Evolutionary conservation across 2,113 vertebrate species (phyloP).

Genomic region (Phalacrocorax brasilianus): DNA sequence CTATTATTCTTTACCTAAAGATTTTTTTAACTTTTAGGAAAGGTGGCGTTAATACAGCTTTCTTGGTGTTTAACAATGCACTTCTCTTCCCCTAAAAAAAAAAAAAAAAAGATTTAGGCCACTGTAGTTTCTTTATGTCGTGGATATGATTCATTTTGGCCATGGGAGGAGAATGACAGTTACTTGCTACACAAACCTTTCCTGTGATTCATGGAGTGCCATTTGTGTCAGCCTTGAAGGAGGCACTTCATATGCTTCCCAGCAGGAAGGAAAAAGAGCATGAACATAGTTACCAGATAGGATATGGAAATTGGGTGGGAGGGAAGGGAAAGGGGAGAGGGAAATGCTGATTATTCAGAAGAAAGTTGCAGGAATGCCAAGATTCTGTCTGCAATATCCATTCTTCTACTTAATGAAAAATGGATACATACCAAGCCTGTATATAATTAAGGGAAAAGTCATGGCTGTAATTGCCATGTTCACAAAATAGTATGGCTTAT

Average conservation of each 20-base stretch:
- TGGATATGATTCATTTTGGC: constrained; percentile 54
- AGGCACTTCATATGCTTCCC: constrained; percentile 33
- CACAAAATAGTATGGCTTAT: constrained; percentile 13
- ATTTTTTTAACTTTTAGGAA: neutral
- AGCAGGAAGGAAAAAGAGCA: constrained; percentile 27
- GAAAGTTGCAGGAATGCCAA: neutral
- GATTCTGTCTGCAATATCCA: constrained; percentile 2
- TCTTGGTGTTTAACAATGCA: neutral
- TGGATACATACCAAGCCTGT: neutral
- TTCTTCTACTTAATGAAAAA: constrained; percentile 48
- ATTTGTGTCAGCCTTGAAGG: constrained; percentile 53
- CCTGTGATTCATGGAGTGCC: constrained; percentile 62
- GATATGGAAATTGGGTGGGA: constrained; percentile 17
- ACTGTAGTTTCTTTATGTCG: constrained; percentile 24
- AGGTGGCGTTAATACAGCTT: neutral
- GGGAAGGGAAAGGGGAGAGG: constrained; percentile 10
- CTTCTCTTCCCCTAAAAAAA: neutral
- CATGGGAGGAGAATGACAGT: constrained; percentile 54
- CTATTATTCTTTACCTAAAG: neutral
- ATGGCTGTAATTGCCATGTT: neutral
- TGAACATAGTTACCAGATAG: constrained; percentile 8
- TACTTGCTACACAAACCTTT: constrained; percentile 57
- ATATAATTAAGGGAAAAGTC: constrained; percentile 25
- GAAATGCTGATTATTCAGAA: constrained; percentile 25
- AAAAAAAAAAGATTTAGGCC: neutral